Base-by-base conservation (phyloP, 2,113 vertebrate species). In the Lamprotornis superbus region DNA sequence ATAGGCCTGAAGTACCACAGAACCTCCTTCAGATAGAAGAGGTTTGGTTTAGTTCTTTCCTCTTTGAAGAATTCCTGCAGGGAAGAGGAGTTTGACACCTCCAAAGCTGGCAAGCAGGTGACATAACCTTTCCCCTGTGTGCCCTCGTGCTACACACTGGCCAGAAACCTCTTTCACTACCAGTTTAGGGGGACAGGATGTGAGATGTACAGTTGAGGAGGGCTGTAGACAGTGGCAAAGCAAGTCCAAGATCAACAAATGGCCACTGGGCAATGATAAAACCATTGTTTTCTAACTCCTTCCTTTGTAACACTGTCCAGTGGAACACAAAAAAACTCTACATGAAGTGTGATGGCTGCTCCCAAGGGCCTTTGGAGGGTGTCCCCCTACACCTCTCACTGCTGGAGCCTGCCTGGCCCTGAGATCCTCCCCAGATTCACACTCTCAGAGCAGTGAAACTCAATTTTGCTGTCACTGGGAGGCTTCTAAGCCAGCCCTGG, bases 401-500 rank as follows among this genome's bases (percentile, higher is more conserved):
- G 30, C 18, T 3, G 3, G 44, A 67, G 21, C 56, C 73, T 52
- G 22, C 60, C 53, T 30, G 18, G 55, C 37, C n/a, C 68, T 69
- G 4, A 88, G 27, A 16, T 78, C 35, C 52, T 75, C 27, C 39
- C 30, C 30, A 35, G 28, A 25, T 40, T 75, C 4, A 4, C 46
- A 73, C 33, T 12, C 40, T 83, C 33, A 40, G 42, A 86, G 50
- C 3, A 11, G 59, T 55, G 74, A 69, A 83, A 69, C 20, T 55
- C 15, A 25, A 22, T 86, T 95, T 89, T 67, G 68, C 77, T 73
- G 49, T 22, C 0, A 0, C 47, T 40, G 52, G 92, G n/a, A 69
- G 37, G 42, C 70, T 89, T 92, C 68, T 44, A 57, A 77, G 68
- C 46, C 83, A 81, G 55, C 8, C 47, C 50, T 92, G 94, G 67